Base-by-base conservation (phyloP, 2,113 vertebrate genomes). In the Aldabrachelys gigantea region DNA sequence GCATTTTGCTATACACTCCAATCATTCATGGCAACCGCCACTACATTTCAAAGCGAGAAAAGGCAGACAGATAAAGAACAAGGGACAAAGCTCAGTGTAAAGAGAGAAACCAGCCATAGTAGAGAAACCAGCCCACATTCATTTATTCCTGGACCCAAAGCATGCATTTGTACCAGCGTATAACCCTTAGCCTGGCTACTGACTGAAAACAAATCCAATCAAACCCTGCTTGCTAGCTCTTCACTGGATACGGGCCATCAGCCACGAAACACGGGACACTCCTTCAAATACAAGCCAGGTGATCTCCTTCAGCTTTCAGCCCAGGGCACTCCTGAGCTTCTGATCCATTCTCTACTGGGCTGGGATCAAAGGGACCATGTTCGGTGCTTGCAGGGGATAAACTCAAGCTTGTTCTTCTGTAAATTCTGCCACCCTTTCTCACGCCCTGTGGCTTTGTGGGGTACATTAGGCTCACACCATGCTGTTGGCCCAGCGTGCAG, bases 101-200 rank as follows among this genome's bases (percentile, higher is more conserved):
- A 17, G 62, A 69, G 35, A 69, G 10, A 35, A 69, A n/a, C 31
- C 62, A n/a, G 62, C 35, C 16, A 19, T 8, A 7, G 17, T 19
- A n/a, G 62, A 35, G 31, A 10, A n/a, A 69, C 35, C 17, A 38
- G 35, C 35, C 65, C 65, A n/a, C 35, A 38, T 17, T 21, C 35
- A 69, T 35, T 19, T 31, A 65, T n/a, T 65, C 35, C 35, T 69
- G 62, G 62, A 8, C 6, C 16, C 3, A 69, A 69, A 10, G 35
- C 62, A 21, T 16, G 35, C 2, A 2, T 69, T 19, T 35, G 62
- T 69, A 8, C 35, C 16, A n/a, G 59, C 11, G 2, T 0, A 0
- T 50, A 82, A 41, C 62, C 35, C 57, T 19, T 35, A 35, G 17
- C 3, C 4, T 9, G 80, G 54, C 62, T 69, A 14, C 53, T 7